phyloP scores from a whole-genome alignment of 2,113 vertebrate species.

The Cololabis saira region DNA sequence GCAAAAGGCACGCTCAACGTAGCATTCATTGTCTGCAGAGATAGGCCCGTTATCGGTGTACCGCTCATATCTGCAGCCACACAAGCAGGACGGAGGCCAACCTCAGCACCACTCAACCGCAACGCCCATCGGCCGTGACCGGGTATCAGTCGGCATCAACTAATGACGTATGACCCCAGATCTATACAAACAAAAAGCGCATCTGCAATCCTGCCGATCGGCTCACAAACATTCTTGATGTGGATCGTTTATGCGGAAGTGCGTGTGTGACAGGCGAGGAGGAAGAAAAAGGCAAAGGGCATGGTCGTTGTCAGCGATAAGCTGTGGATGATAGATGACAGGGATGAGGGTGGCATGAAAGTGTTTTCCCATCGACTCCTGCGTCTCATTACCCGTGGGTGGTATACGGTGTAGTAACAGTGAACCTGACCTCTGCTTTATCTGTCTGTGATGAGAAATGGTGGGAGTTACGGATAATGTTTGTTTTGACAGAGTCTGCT shows the following conservation, averaged over 20 bases:
- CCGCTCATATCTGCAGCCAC: constrained; percentile 44
- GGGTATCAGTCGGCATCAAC: constrained; percentile 4
- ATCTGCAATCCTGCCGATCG: not conserved
- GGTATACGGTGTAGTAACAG: constrained; percentile 12
- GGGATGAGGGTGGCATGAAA: constrained; percentile 10
- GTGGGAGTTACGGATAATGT: not conserved
- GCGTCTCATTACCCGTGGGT: constrained; percentile 29
- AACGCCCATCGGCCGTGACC: constrained; percentile 10
- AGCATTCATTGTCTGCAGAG: constrained; percentile 28
- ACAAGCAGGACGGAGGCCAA: constrained; percentile 22
- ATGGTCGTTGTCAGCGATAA: constrained; percentile 30
- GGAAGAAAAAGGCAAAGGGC: constrained; percentile 20
- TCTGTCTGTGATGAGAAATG: constrained; percentile 2
- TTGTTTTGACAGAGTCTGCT: not conserved
- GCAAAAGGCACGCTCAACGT: constrained; percentile 23
- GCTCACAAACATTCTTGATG: not conserved
- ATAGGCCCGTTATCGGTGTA: constrained; percentile 17
- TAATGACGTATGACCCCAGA: constrained; percentile 34
- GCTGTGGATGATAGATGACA: constrained; percentile 32
- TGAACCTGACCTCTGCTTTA: constrained; percentile 13
- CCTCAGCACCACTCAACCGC: constrained; percentile 15
- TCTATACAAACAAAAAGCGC: constrained; percentile 33
- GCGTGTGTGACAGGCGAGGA: constrained; percentile 17
- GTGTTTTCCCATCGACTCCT: constrained; percentile 40
- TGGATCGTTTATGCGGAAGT: constrained; percentile 9